A percentile compares a stretch with the other conserved stretches of the same genome.
phyloP scores from a whole-genome alignment of 2,888 invertebrate species.

The Rhagonycha fulva region DNA sequence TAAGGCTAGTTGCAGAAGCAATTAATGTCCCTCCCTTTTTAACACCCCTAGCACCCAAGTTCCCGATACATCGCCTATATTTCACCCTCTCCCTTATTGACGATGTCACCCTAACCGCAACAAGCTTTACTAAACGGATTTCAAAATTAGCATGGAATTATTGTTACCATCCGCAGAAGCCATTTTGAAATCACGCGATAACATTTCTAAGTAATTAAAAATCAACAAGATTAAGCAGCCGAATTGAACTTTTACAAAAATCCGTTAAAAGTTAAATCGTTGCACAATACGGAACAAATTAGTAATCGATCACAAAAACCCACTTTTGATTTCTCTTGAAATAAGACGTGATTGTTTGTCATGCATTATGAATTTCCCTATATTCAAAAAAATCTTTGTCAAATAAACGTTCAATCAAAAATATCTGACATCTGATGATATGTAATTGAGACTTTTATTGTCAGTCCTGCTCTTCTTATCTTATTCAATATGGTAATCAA shows the following conservation, averaged over 20 bases:
- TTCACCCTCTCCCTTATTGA: conserved; percentile 32
- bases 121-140: conserved; percentile 28
- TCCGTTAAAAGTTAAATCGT: neutral
- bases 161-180: conserved; percentile 9
- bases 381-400: conserved; percentile 20
- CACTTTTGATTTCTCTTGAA: conserved; percentile 25
- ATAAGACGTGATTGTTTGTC: conserved; percentile 26
- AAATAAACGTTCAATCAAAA: conserved; percentile 26
- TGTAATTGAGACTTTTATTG: conserved; percentile 28
- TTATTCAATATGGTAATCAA: neutral
- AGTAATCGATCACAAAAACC: conserved; percentile 24
- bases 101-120: conserved; percentile 34
- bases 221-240: neutral
- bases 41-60: conserved; percentile 32
- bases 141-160: conserved; percentile 26
- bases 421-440: conserved; percentile 26
- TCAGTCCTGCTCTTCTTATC: conserved; percentile 15
- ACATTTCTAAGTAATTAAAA: conserved; percentile 1
- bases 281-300: conserved; percentile 27
- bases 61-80: conserved; percentile 29
- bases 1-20: conserved; percentile 36
- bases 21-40: conserved; percentile 38
- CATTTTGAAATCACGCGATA: neutral
- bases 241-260: conserved; percentile 1
- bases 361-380: conserved; percentile 22